Evolutionary conservation across 2,113 vertebrate genomes (phyloP).

Genomic region (Crotalus horridus): DNA sequence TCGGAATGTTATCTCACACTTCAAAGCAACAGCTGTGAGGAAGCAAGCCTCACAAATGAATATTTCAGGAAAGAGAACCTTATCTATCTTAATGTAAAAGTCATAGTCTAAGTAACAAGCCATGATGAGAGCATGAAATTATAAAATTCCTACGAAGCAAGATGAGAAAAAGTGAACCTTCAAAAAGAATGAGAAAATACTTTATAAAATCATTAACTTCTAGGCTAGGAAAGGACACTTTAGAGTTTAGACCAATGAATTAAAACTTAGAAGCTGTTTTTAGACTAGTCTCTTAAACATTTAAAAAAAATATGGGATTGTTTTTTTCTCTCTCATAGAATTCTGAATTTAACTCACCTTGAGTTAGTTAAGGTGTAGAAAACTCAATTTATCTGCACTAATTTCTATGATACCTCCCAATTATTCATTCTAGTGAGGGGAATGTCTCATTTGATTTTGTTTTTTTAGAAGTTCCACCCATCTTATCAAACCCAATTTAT

Average conservation of each 20-base stretch:
- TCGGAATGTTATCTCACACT: conserved; percentile 60
- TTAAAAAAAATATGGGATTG: conserved; percentile 23
- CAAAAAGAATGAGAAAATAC: conserved; percentile 34
- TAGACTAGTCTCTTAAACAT: conserved; percentile 9
- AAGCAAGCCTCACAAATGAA: conserved; percentile 53
- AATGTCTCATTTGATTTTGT: neutral
- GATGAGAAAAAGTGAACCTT: conserved; percentile 45
- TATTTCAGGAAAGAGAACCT: conserved; percentile 60
- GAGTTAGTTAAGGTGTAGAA: neutral
- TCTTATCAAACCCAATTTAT: neutral
- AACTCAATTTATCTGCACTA: neutral
- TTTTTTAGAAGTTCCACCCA: neutral
- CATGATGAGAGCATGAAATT: conserved; percentile 63
- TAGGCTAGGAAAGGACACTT: conserved; percentile 28
- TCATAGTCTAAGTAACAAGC: conserved; percentile 64
- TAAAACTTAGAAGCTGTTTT: conserved; percentile 50
- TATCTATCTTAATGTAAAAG: conserved; percentile 60
- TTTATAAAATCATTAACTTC: conserved; percentile 54
- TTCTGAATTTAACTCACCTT: neutral
- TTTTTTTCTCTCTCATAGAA: conserved; percentile 2
- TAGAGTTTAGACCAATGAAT: conserved; percentile 46
- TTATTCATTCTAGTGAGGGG: neutral
- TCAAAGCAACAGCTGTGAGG: conserved; percentile 66
- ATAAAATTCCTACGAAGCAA: conserved; percentile 59
- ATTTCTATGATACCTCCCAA: neutral